These are phyloP conservation scores for Tachycineta bicolor DNA, from an alignment of 2,113 vertebrate species.

Conservation along the genomic window DNA sequence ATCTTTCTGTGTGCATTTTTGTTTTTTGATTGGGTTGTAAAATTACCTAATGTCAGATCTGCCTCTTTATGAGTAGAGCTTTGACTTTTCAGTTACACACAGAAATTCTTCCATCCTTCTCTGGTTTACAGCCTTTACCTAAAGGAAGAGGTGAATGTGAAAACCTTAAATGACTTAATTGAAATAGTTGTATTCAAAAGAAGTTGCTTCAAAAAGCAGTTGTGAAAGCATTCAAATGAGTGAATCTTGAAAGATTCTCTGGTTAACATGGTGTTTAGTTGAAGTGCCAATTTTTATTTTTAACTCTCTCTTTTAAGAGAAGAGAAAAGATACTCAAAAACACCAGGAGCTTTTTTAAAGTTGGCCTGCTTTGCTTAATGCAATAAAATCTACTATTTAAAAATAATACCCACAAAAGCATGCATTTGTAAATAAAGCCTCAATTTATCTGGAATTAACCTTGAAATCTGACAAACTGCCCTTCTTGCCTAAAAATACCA, in stretches of 20 bases:
- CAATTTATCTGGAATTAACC: background rate
- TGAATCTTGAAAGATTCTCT: background rate
- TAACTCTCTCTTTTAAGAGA: background rate
- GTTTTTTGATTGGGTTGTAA: background rate
- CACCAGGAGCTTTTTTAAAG: background rate
- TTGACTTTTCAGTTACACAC: background rate
- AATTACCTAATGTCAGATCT: background rate
- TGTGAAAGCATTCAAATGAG: background rate
- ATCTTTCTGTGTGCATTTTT: background rate
- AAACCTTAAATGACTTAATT: background rate
- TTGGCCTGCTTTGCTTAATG: background rate
- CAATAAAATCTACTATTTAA: background rate
- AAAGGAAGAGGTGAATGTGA: background rate
- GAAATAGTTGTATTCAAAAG: background rate
- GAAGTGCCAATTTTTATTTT: background rate
- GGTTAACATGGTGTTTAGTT: background rate
- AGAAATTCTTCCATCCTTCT: background rate
- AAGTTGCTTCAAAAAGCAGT: background rate
- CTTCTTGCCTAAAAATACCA: background rate
- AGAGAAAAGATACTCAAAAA: background rate
- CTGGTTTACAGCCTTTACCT: background rate
- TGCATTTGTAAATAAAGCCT: background rate
- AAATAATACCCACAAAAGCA: background rate
- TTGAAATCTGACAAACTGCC: background rate
- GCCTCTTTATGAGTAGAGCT: background rate